Base-by-base conservation (phyloP, 2,113 vertebrate genomes). In the Potamarius usumacintae region DNA sequence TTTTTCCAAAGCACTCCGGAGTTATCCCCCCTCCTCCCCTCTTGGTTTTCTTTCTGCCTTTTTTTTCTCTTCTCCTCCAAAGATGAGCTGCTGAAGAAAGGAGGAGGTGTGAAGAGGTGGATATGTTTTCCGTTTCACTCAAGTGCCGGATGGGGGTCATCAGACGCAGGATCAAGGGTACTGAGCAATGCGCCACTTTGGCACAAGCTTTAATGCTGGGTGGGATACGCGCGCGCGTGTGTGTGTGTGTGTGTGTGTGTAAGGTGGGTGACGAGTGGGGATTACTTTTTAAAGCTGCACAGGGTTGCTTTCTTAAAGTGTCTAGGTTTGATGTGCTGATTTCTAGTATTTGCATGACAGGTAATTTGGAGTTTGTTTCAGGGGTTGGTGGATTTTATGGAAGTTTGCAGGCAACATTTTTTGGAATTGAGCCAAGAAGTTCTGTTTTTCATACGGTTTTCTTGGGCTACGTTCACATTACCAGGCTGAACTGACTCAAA, bases 131-230 rank as follows among this genome's bases (percentile, higher is more conserved):
- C 14, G 95, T 98, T 90, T 97, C 96, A 42, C 95, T 98, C 84
- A 97, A 97, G 96, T 98, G 97, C 92, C 96, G 96, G 87, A 94
- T 98, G 81, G 97, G 97, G 93, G 95, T 98, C 94, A 94, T 97
- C 95, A 97, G 94, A 93, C 96, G 94, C 65, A 94, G 94, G 90
- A 96, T 89, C 89, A 97, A 97, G 96, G 97, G 97, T 97, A 97
- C 0, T 60, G 92, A 93, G 88, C 90, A 88, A 85, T 91, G 91
- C 92, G 88, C 84, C 89, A 90, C 89, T 89, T 90, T 91, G 62
- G 89, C 63, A 77, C 12, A 57, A 77, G 82, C 69, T 86, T 86
- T 85, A 80, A 63, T 58, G 76, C 65, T 30, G 69, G 55, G 62
- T 63, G 85, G 65, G 22, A 57, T 79, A 4, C 34, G 53, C 0